Evolutionary conservation across 2,888 invertebrate species (phyloP), one percentile per base, ranked within the genome.

Genomic region (Oeneis ivallda): DNA sequence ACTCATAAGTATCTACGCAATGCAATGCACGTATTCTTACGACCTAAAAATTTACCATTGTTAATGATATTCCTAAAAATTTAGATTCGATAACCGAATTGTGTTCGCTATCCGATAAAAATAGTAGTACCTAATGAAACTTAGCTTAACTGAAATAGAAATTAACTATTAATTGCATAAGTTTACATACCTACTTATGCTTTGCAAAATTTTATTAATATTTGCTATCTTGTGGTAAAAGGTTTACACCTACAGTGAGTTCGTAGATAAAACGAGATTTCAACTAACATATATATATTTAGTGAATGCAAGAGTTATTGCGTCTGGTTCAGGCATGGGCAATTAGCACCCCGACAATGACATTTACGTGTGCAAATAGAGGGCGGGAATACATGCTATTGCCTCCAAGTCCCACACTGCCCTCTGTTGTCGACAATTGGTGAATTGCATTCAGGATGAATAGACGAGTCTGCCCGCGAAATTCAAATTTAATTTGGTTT

Each of bases 291-390:
- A 39, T 39, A 54, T 19, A 54, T 54, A 54, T 54, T 54, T 54
- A 54, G 54, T 17, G 39, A 54, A 39, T 54, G 54, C 61, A 47
- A 58, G 59, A 58, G 49, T 64, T 65, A 63, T 67, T 62, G 67
- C 69, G 67, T 63, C 62, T 57, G 63, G 69, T 67, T 68, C 72
- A 70, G 68, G 70, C 66, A 71, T 62, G 65, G 79, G 78, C 87
- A 88, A 89, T 89, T 89, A 89, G 84, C 83, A 79, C 82, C 77
- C 74, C 85, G 86, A 89, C 87, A 88, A 89, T 89, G 87, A 87
- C 87, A 89, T 89, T 89, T 89, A 86, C 85, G 82, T 85, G 85
- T 84, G 84, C 87, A 88, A 89, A 89, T 89, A 88, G 81, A 82
- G 76, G 72, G 78, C 76, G 73, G 67, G 67, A 72, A 66, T 72